Base-by-base conservation (phyloP, 2,888 invertebrate genomes). In the Actias luna region DNA sequence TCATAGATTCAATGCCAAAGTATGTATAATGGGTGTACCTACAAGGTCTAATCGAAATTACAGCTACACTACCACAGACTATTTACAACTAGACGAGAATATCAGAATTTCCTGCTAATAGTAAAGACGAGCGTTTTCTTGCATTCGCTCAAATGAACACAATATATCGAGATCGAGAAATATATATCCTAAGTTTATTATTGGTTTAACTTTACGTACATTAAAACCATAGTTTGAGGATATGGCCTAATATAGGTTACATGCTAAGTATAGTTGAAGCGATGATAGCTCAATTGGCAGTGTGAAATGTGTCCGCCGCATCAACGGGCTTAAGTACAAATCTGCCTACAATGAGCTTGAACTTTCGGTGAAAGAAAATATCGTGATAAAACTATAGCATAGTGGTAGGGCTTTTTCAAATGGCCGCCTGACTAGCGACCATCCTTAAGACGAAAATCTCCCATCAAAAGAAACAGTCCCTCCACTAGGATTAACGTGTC, bases 1-100 rank as follows among this genome's bases (percentile, higher is more conserved):
- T 42, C 58, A 42, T 61, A 61, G 36, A 55, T 25, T 62, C 50
- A 60, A 60, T 60, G 50, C 16, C 60, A 60, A 25, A 60, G 31
- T 31, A 46, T 46, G 31, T 31, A 46, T 46, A 60, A 31, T 42
- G 14, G 10, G 8, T 16, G 29, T 55, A 55, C 29, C n/a, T 46
- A 62, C 59, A 62, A 59, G 33, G 62, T 62, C 58, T 50, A 12
- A 50, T 25, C 25, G 35, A 35, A 57, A 59, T 55, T 55, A 29
- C 29, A 29, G 16, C 29, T 18, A 55, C 16, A 55, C 4, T 29
- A 29, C 22, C 22, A 22, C 46, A 50, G 46, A 50, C 22, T 35
- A 25, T 35, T 58, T 16, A 18, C 14, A 12, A 35, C 31, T 58
- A 50, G 25, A 50, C 46, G 46, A 50, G 10, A 25, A 50, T 50